Evolutionary conservation across 2,113 vertebrate species (phyloP).

Genomic region (Eulemur macaco): DNA sequence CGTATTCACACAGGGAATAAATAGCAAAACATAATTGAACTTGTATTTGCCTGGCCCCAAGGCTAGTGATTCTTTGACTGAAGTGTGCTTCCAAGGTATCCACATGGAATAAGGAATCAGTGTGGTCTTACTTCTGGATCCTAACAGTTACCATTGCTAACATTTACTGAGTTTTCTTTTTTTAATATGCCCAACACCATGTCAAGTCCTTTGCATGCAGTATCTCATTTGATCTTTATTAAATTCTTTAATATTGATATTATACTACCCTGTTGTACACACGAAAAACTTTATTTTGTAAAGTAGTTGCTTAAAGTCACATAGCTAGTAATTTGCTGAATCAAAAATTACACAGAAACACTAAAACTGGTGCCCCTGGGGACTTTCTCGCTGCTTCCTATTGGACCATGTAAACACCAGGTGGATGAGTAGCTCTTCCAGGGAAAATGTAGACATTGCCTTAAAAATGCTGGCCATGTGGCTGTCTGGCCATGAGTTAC

Average conservation of each 20-base stretch:
- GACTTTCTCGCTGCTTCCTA: neutral
- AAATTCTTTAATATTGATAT: neutral
- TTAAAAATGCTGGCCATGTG: neutral
- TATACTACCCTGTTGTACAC: neutral
- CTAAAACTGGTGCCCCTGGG: neutral
- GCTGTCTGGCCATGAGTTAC: neutral
- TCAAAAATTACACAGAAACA: neutral
- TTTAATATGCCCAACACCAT: neutral
- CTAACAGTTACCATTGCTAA: neutral
- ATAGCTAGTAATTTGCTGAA: neutral
- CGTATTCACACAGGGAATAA: neutral
- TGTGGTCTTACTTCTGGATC: neutral
- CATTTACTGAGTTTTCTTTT: neutral
- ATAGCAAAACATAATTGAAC: neutral
- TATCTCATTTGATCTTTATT: neutral
- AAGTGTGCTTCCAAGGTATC: neutral
- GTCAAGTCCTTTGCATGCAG: neutral
- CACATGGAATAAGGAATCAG: neutral
- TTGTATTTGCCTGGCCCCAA: neutral
- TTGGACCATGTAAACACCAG: neutral
- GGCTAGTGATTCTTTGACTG: neutral
- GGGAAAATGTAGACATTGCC: neutral
- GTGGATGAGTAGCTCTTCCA: neutral
- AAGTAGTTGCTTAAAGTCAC: neutral
- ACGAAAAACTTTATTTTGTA: neutral